Conservation (phyloP, 2,888 invertebrate genomes). For the Heteropelma amictum region DNA sequence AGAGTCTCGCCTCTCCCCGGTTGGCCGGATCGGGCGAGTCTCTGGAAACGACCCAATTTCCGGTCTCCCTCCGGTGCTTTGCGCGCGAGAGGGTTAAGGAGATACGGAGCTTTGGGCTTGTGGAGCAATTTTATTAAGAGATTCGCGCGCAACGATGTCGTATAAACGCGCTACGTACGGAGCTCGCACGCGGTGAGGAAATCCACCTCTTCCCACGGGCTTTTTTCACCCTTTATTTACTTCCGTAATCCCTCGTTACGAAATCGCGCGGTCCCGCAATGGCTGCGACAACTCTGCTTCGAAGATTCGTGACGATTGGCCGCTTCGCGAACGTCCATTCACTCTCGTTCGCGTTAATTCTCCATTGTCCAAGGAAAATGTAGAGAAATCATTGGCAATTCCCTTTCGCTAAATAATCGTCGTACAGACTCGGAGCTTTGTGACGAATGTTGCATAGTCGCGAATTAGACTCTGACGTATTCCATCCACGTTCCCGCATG, state of each 20-base stretch:
- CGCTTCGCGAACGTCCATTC: too few species aligned
- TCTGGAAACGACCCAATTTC: conserved; percentile 36
- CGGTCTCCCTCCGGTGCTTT: conserved; percentile 1
- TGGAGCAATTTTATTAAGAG: conserved; percentile 50
- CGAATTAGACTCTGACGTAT: conserved; percentile 6
- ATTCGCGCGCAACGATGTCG: conserved; percentile 37
- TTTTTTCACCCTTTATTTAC: not conserved
- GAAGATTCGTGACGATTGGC: too few species aligned
- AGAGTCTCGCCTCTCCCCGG: not conserved
- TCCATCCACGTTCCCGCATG: conserved; percentile 8
- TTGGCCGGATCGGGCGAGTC: not conserved
- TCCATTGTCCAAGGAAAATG: not conserved
- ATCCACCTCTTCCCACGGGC: not conserved
- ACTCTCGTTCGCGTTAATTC: too few species aligned
- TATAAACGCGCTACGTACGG: conserved; percentile 40
- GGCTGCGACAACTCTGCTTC: too few species aligned
- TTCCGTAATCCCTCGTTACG: not conserved
- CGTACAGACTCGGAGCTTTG: not conserved
- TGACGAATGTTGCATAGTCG: not conserved
- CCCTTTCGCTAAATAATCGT: not conserved
- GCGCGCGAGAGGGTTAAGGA: not conserved
- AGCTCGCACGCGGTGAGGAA: not conserved
- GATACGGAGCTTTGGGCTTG: conserved; percentile 23
- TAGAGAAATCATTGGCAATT: not conserved
- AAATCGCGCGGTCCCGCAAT: too few species aligned